Conservation (phyloP, 2,888 invertebrate species). For the Sesamia inferens region DNA sequence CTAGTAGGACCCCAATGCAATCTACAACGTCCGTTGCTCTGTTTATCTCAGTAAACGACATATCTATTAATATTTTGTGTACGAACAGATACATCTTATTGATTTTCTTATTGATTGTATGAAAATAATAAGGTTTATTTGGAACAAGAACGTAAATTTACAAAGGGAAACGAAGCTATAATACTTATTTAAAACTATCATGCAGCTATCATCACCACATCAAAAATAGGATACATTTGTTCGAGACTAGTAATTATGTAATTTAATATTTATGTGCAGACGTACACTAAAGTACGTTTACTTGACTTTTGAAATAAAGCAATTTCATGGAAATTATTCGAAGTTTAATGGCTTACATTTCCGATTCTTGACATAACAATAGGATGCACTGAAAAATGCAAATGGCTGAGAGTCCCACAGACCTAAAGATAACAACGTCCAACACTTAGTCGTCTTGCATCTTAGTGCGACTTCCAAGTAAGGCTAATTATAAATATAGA, state of each 20-base stretch:
- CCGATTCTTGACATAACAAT: neutral
- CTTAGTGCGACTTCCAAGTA: slow-evolving; percentile 20
- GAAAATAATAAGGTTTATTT: too few species aligned
- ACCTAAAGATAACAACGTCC: neutral
- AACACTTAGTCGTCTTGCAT: neutral
- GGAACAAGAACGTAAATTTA: too few species aligned
- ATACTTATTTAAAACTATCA: too few species aligned
- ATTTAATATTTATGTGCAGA: slow-evolving; percentile 33
- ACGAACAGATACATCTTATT: too few species aligned
- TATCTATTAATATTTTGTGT: neutral
- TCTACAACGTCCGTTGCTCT: neutral
- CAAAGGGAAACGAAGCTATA: too few species aligned
- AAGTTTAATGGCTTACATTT: slow-evolving; percentile 12
- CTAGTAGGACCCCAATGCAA: neutral
- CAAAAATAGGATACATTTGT: too few species aligned
- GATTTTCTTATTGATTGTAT: too few species aligned
- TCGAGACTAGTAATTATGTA: neutral
- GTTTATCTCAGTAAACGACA: neutral
- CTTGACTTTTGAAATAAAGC: slow-evolving; percentile 9
- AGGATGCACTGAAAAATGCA: neutral
- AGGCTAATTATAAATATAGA: slow-evolving; percentile 56
- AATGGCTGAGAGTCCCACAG: neutral
- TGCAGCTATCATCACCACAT: too few species aligned
- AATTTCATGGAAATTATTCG: slow-evolving; percentile 8
- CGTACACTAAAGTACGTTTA: slow-evolving; percentile 5